Evolutionary conservation across 2,888 invertebrate species (phyloP).

Genomic region (Kuschelorhynchus macadamiae): DNA sequence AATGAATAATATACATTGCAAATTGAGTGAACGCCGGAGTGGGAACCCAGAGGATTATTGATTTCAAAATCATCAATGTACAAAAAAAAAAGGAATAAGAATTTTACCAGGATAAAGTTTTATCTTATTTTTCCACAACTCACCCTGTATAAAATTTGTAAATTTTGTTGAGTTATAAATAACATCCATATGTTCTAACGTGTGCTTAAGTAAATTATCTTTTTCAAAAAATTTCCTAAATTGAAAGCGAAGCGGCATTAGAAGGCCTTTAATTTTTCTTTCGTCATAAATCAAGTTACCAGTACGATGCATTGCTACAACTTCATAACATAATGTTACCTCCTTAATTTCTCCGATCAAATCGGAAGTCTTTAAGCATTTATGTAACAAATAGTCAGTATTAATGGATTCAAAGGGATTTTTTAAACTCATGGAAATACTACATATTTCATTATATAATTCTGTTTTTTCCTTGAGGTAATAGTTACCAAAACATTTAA

Average conservation of each 20-base stretch:
- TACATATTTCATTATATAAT: too few species aligned
- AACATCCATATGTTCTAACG: slow-evolving; percentile 25
- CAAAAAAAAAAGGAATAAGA: slow-evolving; percentile 50
- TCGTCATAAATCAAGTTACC: slow-evolving; percentile 36
- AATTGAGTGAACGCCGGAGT: slow-evolving; percentile 50
- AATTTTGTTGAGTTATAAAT: slow-evolving; percentile 29
- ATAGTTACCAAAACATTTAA: too few species aligned
- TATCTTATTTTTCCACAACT: slow-evolving; percentile 53
- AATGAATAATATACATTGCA: slow-evolving; percentile 55
- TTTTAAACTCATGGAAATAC: too few species aligned
- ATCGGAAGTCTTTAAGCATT: too few species aligned
- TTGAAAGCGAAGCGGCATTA: slow-evolving; percentile 50
- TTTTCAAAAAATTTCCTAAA: slow-evolving; percentile 36
- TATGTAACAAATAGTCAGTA: too few species aligned
- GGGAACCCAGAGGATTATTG: slow-evolving; percentile 55
- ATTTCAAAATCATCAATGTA: slow-evolving; percentile 57
- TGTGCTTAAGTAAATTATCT: slow-evolving; percentile 22
- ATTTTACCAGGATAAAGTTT: slow-evolving; percentile 50
- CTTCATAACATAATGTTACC: slow-evolving; percentile 4
- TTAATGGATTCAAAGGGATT: too few species aligned
- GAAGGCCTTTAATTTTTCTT: slow-evolving; percentile 61
- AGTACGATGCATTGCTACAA: neutral
- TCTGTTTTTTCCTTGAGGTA: too few species aligned
- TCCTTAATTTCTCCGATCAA: too few species aligned
- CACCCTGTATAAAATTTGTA: slow-evolving; percentile 52